Evolutionary conservation across 2,113 vertebrate genomes (phyloP), one percentile per base, ranked within the genome.

Genomic region (Riparia riparia): DNA sequence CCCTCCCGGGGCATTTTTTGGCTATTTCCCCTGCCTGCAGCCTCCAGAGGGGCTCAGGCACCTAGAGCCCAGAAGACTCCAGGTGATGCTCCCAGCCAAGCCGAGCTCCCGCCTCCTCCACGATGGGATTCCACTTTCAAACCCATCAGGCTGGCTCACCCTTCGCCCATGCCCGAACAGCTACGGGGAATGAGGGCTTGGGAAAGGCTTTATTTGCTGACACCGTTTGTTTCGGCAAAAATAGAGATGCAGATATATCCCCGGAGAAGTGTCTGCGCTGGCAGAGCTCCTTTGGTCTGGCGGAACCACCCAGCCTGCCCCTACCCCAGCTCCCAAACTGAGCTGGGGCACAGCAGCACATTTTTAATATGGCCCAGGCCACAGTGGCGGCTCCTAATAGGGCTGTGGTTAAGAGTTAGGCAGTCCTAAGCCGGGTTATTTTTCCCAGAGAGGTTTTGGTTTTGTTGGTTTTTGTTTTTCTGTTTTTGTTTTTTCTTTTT

Each of bases 191-290:
- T 2, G 26, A 81, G 60, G 72, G n/a, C 94, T 95, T 96, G 95
- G 93, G 95, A 96, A 97, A 93, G 69, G 80, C 44, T 96, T 64
- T 37, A 91, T 96, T 96, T 96, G 95, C 96, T 97, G 96, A 96
- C 96, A 94, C 57, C 16, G 5, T 87, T 94, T 95, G 82, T 96
- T 95, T 96, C 87, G 24, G 87, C 82, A 86, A 32, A 96, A 97
- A 82, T 81, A 93, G 0, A 96, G 93, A 94, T 96, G 93, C 92
- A 95, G 95, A 92, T 94, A 37, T 4, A 94, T 92, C 90, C 89
- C 85, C 29, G 29, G 79, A 96, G 93, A 96, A 82, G 79, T 60
- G 90, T 63, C 88, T 94, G 92, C 80, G 13, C 96, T 31, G 70
- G 91, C 50, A 89, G 3, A 70, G 94, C 72, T 77, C 60, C 91